Percentiles rank a stretch among this genome's conserved stretches.
Conservation (phyloP, 2,797 vertebrate genomes). For the Falco biarmicus region DNA sequence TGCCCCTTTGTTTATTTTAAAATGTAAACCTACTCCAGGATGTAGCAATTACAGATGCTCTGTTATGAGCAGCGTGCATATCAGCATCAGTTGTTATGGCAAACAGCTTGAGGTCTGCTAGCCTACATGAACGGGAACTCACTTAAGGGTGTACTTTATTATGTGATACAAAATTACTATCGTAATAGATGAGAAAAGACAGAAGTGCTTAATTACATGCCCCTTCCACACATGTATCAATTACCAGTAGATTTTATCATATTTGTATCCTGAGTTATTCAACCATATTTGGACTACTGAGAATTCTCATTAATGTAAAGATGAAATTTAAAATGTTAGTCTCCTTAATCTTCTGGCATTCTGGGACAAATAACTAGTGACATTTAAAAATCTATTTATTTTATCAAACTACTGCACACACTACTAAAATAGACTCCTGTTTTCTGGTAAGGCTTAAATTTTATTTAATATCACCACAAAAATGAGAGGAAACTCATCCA, state of each 20-base stretch:
- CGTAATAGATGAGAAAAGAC: not conserved
- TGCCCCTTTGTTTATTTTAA: conserved; percentile 53
- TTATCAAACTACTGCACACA: not conserved
- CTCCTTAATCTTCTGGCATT: not conserved
- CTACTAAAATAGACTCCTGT: not conserved
- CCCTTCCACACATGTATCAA: not conserved
- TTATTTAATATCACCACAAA: not conserved
- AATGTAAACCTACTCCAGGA: conserved; percentile 57
- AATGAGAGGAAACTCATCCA: not conserved
- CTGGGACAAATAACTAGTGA: not conserved
- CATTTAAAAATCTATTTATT: not conserved
- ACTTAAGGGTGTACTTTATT: not conserved
- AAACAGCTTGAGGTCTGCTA: not conserved
- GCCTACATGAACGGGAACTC: not conserved
- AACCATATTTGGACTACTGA: not conserved
- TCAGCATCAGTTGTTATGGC: conserved; percentile 11
- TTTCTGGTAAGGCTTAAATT: not conserved
- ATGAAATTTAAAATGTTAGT: not conserved
- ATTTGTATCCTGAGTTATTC: not conserved
- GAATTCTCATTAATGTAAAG: not conserved
- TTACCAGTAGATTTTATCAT: not conserved
- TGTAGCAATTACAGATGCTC: conserved; percentile 30
- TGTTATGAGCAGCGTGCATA: conserved; percentile 1
- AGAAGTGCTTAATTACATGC: not conserved
- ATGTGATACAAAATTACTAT: not conserved